phyloP scores from a whole-genome alignment of 2,888 invertebrate genomes.

The Netelia inedita region DNA sequence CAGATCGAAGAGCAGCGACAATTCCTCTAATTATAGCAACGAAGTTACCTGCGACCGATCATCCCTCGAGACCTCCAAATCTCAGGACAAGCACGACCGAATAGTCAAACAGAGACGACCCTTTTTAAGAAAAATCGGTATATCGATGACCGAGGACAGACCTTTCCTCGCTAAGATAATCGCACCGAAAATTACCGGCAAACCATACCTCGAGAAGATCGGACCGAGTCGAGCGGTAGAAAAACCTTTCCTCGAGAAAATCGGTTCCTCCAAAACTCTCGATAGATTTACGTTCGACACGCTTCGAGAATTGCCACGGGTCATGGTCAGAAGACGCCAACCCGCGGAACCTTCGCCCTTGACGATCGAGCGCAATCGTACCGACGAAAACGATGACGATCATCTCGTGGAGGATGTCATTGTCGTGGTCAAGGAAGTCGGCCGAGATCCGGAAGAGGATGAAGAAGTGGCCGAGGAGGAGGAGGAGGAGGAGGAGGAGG shows the following conservation, averaged over 20 bases:
- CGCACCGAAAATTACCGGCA: conserved; percentile 79
- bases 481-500: conserved; percentile 40
- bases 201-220: conserved; percentile 83
- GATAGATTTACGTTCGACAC: conserved; percentile 82
- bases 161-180: conserved; percentile 81
- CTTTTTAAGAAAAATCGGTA: conserved; percentile 82
- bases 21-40: conserved; percentile 82
- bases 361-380: conserved; percentile 51
- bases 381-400: conserved; percentile 36
- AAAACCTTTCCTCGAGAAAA: conserved; percentile 82
- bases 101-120: conserved; percentile 77
- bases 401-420: conserved; percentile 56
- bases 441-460: conserved; percentile 37
- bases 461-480: conserved; percentile 19
- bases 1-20: conserved; percentile 83
- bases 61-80: conserved; percentile 72
- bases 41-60: conserved; percentile 79
- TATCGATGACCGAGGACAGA: conserved; percentile 83
- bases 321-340: conserved; percentile 57
- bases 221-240: conserved; percentile 82
- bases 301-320: conserved; percentile 68
- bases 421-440: conserved; percentile 49
- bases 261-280: conserved; percentile 81
- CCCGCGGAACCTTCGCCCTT: conserved; percentile 63
- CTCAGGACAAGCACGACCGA: conserved; percentile 71